A percentile compares a stretch with the other conserved stretches of the same genome.
These are phyloP conservation scores for Brienomyrus longianalis DNA, from an alignment of 2,113 vertebrate genomes.

Conservation along the genomic window DNA sequence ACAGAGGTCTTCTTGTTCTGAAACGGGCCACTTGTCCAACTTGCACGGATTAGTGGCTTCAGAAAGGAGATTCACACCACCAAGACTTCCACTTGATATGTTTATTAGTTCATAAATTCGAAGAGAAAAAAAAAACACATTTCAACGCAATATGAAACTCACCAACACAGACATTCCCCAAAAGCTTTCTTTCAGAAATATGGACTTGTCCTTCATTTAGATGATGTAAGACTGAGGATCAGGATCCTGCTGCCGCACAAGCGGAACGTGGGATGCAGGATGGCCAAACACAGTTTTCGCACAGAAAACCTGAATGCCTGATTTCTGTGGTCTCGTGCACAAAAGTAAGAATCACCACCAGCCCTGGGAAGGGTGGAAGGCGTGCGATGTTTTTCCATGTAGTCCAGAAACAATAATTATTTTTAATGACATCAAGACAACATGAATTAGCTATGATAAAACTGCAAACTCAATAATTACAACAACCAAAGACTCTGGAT, in stretches of 20 bases:
- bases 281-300: not conserved
- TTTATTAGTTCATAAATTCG: not conserved
- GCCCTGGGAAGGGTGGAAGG: not conserved
- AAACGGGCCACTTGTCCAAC: not conserved
- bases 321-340: not conserved
- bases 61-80: not conserved
- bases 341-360: not conserved
- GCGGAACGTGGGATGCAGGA: not conserved
- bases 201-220: not conserved
- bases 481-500: not conserved
- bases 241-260: not conserved
- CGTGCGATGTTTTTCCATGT: not conserved
- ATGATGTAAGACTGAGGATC: not conserved
- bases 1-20: not conserved
- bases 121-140: not conserved
- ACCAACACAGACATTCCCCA: not conserved
- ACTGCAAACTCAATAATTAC: not conserved
- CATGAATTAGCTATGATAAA: not conserved
- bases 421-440: not conserved
- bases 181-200: not conserved
- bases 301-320: too few relatives aligned
- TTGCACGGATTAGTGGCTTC: not conserved
- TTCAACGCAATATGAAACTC: not conserved
- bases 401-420: not conserved
- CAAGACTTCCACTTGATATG: not conserved